phyloP scores from a whole-genome alignment of 2,113 vertebrate species.

The Theristicus caerulescens region DNA sequence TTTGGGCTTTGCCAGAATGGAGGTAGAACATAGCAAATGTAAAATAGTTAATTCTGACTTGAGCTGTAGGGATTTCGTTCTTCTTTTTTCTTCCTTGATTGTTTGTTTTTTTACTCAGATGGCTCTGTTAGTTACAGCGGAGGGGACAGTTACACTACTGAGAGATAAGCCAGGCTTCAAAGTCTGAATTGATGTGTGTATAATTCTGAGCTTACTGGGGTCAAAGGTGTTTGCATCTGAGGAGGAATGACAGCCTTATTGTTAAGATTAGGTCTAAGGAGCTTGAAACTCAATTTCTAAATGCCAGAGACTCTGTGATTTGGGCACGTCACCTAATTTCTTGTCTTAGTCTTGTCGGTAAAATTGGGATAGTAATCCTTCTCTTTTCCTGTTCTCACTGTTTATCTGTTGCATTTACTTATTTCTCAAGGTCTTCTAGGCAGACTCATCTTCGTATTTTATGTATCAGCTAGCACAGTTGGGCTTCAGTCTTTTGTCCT shows the following conservation, averaged over 20 bases:
- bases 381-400: background rate
- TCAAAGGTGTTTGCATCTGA: slow-evolving; percentile 14
- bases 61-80: background rate
- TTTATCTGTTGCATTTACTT: background rate
- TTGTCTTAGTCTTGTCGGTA: background rate
- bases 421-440: background rate
- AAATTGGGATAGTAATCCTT: background rate
- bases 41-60: background rate
- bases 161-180: slow-evolving; percentile 55
- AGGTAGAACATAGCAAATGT: background rate
- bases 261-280: background rate
- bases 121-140: background rate
- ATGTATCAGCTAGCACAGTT: rapidly evolving
- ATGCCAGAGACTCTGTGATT: background rate
- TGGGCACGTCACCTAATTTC: background rate
- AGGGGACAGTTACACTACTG: slow-evolving; percentile 10
- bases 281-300: background rate
- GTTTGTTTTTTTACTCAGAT: background rate
- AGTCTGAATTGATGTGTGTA: slow-evolving; percentile 27
- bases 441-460: background rate
- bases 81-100: background rate
- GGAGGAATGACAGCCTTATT: background rate
- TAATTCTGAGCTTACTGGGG: background rate
- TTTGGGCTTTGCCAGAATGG: background rate
- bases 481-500: background rate